Conservation (phyloP, 2,113 vertebrate genomes). For the Monopterus albus region DNA sequence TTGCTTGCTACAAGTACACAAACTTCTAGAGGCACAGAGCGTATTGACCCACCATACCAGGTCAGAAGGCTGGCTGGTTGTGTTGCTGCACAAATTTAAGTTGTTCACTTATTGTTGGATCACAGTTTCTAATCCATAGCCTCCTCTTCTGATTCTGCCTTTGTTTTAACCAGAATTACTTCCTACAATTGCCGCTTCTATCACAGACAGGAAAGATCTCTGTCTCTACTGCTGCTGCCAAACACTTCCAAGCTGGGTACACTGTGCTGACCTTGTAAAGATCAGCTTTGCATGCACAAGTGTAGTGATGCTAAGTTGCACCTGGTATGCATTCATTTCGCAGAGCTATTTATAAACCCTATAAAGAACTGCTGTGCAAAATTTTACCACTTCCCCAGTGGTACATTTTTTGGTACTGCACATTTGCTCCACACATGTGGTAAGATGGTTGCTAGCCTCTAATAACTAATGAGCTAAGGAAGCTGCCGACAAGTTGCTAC, state of each 20-base stretch:
- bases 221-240: not conserved
- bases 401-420: not conserved
- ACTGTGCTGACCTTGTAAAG: not conserved
- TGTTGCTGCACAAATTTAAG: not conserved
- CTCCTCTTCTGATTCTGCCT: not conserved
- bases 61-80: not conserved
- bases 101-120: not conserved
- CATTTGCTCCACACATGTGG: slow-evolving; percentile 33
- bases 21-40: not conserved
- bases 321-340: slow-evolving; percentile 11
- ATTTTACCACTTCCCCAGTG: slow-evolving; percentile 38
- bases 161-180: not conserved
- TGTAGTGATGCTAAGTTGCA: not conserved
- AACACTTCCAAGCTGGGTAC: not conserved
- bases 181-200: not conserved
- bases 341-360: slow-evolving; percentile 26
- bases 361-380: not conserved
- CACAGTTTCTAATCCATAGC: not conserved
- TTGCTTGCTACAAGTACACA: not conserved
- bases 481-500: slow-evolving; percentile 69
- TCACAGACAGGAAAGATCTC: not conserved
- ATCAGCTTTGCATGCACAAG: not conserved
- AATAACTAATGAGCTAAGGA: slow-evolving; percentile 36
- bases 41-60: not conserved
- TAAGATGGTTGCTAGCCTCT: slow-evolving; percentile 42